Evolutionary conservation across 1,140 invertebrate genomes (phyloP), one percentile per base, ranked within the genome.

Genomic region (Chelonus insularis): DNA sequence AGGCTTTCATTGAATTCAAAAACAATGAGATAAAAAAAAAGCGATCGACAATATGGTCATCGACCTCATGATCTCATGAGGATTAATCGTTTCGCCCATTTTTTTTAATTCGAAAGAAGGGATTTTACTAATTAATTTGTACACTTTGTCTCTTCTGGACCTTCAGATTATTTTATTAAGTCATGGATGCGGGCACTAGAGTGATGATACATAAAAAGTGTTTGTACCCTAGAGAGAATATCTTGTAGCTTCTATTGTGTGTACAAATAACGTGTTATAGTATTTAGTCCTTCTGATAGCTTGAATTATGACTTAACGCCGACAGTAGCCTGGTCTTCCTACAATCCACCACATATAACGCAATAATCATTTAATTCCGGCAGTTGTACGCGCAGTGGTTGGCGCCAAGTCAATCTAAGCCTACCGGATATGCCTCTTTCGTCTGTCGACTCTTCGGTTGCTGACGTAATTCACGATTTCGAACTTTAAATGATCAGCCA

Each of bases 401-500:
- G 78, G 79, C 79, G 79, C 79, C 79, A 76, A 78, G 74, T 78
- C 78, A 80, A 81, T 81, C 78, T 80, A 77, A 79, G 75, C 67
- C 72, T 71, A 81, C 78, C 79, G 79, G 79, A 81, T 81, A 78
- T 80, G 75, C 76, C 74, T 73, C 73, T 77, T 72, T 77, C 66
- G 76, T 74, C 73, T 73, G 70, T 58, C 51, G 59, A 62, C 41
- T 25, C 1, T 39, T 55, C 18, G 47, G 58, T 51, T 64, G 69
- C 67, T 77, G 72, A 79, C 75, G 75, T 76, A 75, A 77, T 71
- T 47, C 16, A 8, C 43, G 23, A 16, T 57, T 57, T 57, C 21
- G 18, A 20, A 12, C 12, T 48, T 14, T 48, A 23, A 48, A 48
- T 48, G 41, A 43, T 43, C 41, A 43, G 41, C 45, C 45, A 48